Percentiles rank a stretch among this genome's conserved stretches.
Evolutionary conservation across 1,140 invertebrate species (phyloP).

Genomic region (Subanguina moxae): DNA sequence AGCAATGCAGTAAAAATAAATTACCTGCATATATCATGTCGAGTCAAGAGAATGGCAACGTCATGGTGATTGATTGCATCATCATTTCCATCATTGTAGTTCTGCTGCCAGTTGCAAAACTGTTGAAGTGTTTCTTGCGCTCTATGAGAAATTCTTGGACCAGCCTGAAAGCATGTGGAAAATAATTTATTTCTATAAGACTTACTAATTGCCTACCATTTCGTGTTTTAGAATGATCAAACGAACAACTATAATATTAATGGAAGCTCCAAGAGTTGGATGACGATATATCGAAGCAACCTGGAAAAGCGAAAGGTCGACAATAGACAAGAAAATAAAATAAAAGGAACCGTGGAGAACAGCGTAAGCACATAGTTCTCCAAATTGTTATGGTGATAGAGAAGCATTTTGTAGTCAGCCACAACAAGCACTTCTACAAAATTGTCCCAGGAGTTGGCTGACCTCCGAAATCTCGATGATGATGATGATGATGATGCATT

Average conservation of each 20-base stretch:
- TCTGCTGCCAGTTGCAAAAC: slow-evolving; percentile 56
- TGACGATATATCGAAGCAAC: slow-evolving; percentile 75
- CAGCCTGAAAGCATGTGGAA: slow-evolving; percentile 36
- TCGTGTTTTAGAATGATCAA: slow-evolving; percentile 65
- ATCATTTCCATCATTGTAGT: slow-evolving; percentile 57
- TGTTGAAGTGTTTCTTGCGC: slow-evolving; percentile 59
- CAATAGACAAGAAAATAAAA: slow-evolving; percentile 12
- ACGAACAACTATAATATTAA: slow-evolving; percentile 73
- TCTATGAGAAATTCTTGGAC: slow-evolving; percentile 49
- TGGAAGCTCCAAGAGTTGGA: slow-evolving; percentile 74
- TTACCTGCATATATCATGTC: slow-evolving; percentile 63
- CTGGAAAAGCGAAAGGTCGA: slow-evolving; percentile 59
- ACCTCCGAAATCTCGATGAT: slow-evolving; percentile 31
- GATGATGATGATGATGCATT: no score
- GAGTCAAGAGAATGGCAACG: slow-evolving; percentile 82
- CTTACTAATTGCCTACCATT: slow-evolving; percentile 30
- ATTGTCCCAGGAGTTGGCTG: slow-evolving; percentile 65
- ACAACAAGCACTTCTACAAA: slow-evolving; percentile 76
- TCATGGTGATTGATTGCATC: slow-evolving; percentile 72
- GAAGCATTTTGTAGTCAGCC: slow-evolving; percentile 73
- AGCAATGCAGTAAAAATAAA: background rate
- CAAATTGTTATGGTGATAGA: slow-evolving; percentile 69
- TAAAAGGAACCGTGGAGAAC: slow-evolving; percentile 70
- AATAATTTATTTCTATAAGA: background rate
- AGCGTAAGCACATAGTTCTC: slow-evolving; percentile 73